A percentile compares a stretch with the other conserved stretches of the same genome.
Evolutionary conservation across 37 sponge, comb jelly and placozoan species (phyloP).

Genomic region (Eunapius fragilis): DNA sequence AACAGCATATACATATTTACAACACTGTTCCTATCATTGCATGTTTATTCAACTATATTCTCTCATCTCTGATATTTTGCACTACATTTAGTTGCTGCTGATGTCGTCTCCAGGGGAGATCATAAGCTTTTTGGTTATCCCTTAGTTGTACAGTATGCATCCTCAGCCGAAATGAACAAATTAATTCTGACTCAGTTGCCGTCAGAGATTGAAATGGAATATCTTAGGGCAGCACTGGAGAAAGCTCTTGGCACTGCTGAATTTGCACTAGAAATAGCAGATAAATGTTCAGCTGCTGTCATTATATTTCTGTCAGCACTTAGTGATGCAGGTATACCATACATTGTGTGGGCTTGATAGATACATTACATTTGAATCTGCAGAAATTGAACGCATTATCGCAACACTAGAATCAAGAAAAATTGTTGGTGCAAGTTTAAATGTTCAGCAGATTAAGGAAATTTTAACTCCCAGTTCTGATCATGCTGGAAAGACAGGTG

Average conservation of each 20-base stretch:
- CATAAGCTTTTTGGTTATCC: neutral
- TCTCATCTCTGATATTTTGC: too few relatives aligned
- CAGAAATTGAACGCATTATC: too few relatives aligned
- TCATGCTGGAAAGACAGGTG: too few relatives aligned
- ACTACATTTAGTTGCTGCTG: neutral
- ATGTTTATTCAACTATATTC: neutral
- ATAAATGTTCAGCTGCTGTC: neutral
- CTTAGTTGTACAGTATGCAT: neutral
- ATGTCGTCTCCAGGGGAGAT: neutral
- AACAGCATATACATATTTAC: too few relatives aligned
- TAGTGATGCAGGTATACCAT: neutral
- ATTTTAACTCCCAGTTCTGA: too few relatives aligned
- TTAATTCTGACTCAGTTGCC: neutral
- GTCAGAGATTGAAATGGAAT: neutral
- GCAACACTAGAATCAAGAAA: too few relatives aligned
- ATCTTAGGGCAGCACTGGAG: neutral
- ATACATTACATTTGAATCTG: too few relatives aligned
- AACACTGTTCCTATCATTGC: too few relatives aligned
- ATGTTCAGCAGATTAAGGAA: too few relatives aligned
- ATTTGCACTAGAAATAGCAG: neutral
- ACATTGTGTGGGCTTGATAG: neutral
- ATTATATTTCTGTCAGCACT: neutral
- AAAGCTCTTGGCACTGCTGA: neutral
- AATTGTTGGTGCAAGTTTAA: too few relatives aligned
- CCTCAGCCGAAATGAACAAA: neutral